These are phyloP conservation scores for Xiphophorus couchianus DNA, from an alignment of 2,113 vertebrate genomes.

Conservation along the genomic window DNA sequence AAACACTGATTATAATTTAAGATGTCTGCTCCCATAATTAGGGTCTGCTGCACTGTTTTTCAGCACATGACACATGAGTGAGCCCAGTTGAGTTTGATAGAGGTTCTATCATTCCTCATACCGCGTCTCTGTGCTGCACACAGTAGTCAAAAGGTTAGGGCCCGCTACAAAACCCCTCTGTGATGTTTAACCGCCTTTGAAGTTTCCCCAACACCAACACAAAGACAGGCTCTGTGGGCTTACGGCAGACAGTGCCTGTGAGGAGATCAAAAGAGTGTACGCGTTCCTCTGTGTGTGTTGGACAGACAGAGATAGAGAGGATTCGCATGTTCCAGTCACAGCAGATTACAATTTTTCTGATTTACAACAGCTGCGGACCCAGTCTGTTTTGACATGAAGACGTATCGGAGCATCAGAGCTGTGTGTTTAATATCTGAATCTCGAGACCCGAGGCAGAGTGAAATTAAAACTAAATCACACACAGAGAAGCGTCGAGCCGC, in stretches of 20 bases:
- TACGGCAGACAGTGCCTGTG: slow-evolving; percentile 56
- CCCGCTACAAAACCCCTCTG: slow-evolving; percentile 51
- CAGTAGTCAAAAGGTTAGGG: slow-evolving; percentile 52
- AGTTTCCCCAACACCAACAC: slow-evolving; percentile 63
- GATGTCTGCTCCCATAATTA: slow-evolving; percentile 1
- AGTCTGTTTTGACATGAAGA: slow-evolving; percentile 63
- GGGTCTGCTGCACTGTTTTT: slow-evolving; percentile 29
- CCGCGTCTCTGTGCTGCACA: slow-evolving; percentile 39
- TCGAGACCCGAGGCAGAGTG: slow-evolving; percentile 56
- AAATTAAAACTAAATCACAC: slow-evolving; percentile 64
- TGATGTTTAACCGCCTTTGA: slow-evolving; percentile 74
- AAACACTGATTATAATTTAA: neutral
- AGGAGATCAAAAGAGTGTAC: slow-evolving; percentile 61
- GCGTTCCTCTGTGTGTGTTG: slow-evolving; percentile 39
- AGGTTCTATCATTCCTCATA: slow-evolving; percentile 49
- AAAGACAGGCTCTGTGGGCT: slow-evolving; percentile 71
- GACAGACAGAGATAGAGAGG: slow-evolving; percentile 42
- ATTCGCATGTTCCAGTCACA: slow-evolving; percentile 61
- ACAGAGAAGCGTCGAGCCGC: slow-evolving; percentile 40
- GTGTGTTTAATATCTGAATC: slow-evolving; percentile 67
- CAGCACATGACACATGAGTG: slow-evolving; percentile 40
- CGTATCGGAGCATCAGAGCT: slow-evolving; percentile 64
- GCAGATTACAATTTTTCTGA: slow-evolving; percentile 62
- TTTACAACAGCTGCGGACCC: slow-evolving; percentile 55
- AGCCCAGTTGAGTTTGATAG: slow-evolving; percentile 43